These are phyloP conservation scores for Zingel zingel DNA, from an alignment of 2,113 vertebrate genomes.

Conservation along the genomic window DNA sequence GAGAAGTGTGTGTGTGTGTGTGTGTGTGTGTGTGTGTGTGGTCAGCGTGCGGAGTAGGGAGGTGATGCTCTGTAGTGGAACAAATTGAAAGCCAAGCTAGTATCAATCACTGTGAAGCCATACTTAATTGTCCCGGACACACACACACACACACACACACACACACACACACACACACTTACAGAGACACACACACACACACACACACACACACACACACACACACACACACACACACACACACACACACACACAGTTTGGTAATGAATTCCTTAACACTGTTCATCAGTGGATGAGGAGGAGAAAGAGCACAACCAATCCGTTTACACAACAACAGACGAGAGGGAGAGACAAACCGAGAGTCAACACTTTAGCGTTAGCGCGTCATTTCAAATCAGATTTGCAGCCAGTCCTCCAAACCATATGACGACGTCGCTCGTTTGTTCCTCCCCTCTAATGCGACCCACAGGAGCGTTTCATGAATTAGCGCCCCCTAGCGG, in stretches of 20 bases:
- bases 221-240: slow-evolving; percentile 92
- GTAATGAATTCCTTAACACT: slow-evolving; percentile 85
- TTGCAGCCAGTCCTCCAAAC: too few relatives aligned
- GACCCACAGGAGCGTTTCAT: too few relatives aligned
- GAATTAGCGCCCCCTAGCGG: too few relatives aligned
- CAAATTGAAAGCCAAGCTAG: slow-evolving; percentile 99
- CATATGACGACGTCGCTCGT: too few relatives aligned
- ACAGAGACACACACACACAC: slow-evolving; percentile 79
- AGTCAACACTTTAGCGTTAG: too few relatives aligned
- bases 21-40: slow-evolving; percentile 26
- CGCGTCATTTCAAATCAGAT: too few relatives aligned
- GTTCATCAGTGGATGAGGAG: slow-evolving; percentile 3
- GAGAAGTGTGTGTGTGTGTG: slow-evolving; percentile 1
- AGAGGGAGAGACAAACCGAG: background rate
- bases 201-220: slow-evolving; percentile 85
- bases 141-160: slow-evolving; percentile 87
- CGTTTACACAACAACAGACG: background rate
- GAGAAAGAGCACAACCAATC: background rate
- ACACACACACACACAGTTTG: slow-evolving; percentile 84
- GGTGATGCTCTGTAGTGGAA: slow-evolving; percentile 91
- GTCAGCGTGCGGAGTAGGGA: slow-evolving; percentile 33
- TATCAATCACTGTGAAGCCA: slow-evolving; percentile 99
- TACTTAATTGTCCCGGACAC: slow-evolving; percentile 96
- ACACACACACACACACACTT: slow-evolving; percentile 83
- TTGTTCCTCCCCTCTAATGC: too few relatives aligned